Conservation (phyloP, 2,888 invertebrate genomes). For the Rotaria socialis region DNA sequence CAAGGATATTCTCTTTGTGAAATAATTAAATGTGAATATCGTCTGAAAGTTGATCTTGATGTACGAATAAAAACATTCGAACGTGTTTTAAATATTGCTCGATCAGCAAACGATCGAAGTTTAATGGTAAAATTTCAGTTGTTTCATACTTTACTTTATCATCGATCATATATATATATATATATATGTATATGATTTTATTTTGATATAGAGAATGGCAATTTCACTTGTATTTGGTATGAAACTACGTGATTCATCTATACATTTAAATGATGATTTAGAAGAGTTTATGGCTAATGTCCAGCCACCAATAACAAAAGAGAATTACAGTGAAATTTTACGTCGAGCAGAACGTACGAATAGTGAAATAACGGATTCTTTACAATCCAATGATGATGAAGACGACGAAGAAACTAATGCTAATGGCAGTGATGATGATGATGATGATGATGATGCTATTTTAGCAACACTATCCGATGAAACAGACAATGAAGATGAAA, state of each 20-base stretch:
- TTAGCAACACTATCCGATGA: conserved; percentile 8
- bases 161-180: no score
- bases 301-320: neutral
- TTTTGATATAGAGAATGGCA: neutral
- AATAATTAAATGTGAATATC: conserved; percentile 37
- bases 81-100: neutral
- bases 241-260: neutral
- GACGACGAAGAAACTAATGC: neutral
- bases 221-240: neutral
- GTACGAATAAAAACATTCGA: neutral
- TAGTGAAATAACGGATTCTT: neutral
- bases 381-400: neutral
- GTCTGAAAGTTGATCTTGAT: neutral
- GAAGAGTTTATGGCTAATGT: neutral
- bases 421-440: neutral
- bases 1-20: conserved; percentile 8
- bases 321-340: conserved; percentile 7
- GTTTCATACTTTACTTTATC: neutral
- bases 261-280: neutral
- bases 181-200: neutral
- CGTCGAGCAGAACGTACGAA: neutral
- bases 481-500: neutral
- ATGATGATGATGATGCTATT: conserved; percentile 7
- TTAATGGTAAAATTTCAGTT: neutral
- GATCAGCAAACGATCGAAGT: neutral